Conservation (phyloP, 2,888 invertebrate genomes). For the Arge pagana region DNA sequence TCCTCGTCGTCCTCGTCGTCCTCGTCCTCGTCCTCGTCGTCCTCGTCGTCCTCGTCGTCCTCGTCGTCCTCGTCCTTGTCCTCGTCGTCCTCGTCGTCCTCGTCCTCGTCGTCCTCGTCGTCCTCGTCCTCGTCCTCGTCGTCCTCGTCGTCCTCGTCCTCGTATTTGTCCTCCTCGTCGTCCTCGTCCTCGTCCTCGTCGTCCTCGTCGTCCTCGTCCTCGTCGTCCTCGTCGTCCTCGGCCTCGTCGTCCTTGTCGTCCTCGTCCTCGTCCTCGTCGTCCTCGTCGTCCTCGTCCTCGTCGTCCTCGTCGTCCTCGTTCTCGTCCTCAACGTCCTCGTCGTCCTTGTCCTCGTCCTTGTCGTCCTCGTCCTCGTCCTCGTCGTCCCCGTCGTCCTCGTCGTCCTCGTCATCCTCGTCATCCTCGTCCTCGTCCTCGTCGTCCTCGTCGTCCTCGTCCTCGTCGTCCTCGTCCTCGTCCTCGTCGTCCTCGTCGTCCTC, state of each 20-base stretch:
- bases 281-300: neutral
- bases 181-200: neutral
- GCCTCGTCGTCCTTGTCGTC: too few relatives aligned
- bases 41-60: conserved; percentile 2
- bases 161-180: neutral
- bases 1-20: neutral
- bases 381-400: too few relatives aligned
- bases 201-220: neutral
- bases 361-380: too few relatives aligned
- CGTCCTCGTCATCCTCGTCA: too few relatives aligned
- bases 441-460: neutral
- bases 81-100: neutral
- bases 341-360: too few relatives aligned
- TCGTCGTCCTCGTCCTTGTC: too few relatives aligned
- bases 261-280: neutral
- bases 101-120: neutral
- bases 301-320: too few relatives aligned
- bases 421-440: too few relatives aligned
- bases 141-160: too few relatives aligned
- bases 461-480: neutral
- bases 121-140: neutral
- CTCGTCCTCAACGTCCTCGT: too few relatives aligned
- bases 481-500: neutral
- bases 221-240: too few relatives aligned
- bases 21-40: conserved; percentile 3